phyloP scores from a whole-genome alignment of 1,140 invertebrate species.

The Drosophila ananassae region DNA sequence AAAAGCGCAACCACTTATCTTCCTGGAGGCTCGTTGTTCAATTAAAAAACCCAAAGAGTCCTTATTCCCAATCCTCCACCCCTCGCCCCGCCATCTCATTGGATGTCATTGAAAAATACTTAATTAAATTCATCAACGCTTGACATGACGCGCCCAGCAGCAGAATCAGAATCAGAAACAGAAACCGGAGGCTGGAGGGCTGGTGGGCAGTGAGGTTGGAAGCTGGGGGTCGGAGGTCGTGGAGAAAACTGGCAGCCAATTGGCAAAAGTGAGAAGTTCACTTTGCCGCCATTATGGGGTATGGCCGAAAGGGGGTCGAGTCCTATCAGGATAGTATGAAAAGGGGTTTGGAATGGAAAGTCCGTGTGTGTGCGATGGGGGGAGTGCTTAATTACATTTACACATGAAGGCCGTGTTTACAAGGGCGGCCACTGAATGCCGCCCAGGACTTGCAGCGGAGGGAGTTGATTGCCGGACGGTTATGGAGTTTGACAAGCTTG shows the following conservation, averaged over 20 bases:
- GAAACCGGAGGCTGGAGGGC: not conserved
- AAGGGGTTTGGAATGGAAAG: not conserved
- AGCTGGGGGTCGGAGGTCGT: slow-evolving; percentile 1
- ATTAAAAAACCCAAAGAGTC: slow-evolving; percentile 59
- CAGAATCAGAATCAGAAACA: slow-evolving; percentile 16
- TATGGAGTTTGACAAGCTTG: slow-evolving; percentile 51
- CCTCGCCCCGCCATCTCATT: slow-evolving; percentile 32
- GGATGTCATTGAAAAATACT: slow-evolving; percentile 78
- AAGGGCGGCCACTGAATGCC: slow-evolving; percentile 32
- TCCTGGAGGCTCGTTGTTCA: slow-evolving; percentile 54
- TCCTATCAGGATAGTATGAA: not conserved
- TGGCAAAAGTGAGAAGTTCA: slow-evolving; percentile 75
- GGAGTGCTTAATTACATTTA: slow-evolving; percentile 78
- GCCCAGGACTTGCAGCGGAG: slow-evolving; percentile 13
- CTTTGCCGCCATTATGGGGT: slow-evolving; percentile 68
- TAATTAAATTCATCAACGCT: slow-evolving; percentile 82
- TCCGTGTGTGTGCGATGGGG: slow-evolving; percentile 40
- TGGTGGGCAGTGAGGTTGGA: not conserved
- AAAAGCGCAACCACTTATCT: slow-evolving; percentile 6
- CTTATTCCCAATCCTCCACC: slow-evolving; percentile 5
- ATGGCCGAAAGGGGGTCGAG: not conserved
- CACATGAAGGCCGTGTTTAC: slow-evolving; percentile 59
- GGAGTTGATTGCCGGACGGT: slow-evolving; percentile 45
- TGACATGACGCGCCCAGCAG: slow-evolving; percentile 59
- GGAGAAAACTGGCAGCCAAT: slow-evolving; percentile 62